A percentile compares a stretch with the other conserved stretches of the same genome.
Conservation (phyloP, 1,140 invertebrate species). For the Colletes latitarsis region DNA sequence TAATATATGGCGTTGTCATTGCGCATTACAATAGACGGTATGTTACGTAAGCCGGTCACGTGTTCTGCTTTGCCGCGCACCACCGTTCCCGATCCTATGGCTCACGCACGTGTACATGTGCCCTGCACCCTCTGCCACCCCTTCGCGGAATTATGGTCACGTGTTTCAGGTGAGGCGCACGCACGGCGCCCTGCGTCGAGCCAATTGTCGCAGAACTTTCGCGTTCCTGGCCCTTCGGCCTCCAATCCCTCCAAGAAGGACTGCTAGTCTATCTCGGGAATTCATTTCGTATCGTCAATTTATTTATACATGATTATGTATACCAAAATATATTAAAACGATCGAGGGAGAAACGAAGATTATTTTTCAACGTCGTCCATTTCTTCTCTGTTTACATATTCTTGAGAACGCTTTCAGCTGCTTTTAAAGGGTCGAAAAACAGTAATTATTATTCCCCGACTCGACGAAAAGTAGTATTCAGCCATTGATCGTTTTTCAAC, state of each 20-base stretch:
- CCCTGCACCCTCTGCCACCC: background rate
- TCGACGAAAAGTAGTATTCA: too few species aligned
- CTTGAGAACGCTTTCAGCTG: too few species aligned
- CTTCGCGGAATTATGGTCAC: conserved; percentile 58
- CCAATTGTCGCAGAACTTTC: conserved; percentile 31
- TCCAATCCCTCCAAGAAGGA: background rate
- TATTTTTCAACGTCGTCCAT: too few species aligned
- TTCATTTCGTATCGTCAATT: too few species aligned
- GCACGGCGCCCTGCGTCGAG: background rate
- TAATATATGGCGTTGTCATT: conserved; percentile 66
- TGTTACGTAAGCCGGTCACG: conserved; percentile 69
- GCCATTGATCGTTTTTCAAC: too few species aligned
- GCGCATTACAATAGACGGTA: conserved; percentile 62
- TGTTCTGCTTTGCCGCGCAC: conserved; percentile 55
- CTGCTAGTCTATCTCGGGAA: too few species aligned
- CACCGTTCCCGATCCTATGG: conserved; percentile 22
- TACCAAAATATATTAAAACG: too few species aligned
- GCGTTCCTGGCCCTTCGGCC: background rate
- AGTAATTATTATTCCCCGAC: too few species aligned
- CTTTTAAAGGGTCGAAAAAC: too few species aligned
- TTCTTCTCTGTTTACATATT: too few species aligned
- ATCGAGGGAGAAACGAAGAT: too few species aligned
- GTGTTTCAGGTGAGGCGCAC: conserved; percentile 46
- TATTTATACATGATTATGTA: too few species aligned
- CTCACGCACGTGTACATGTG: conserved; percentile 62